phyloP scores from a whole-genome alignment of 2,113 vertebrate genomes.

The Anguilla rostrata region DNA sequence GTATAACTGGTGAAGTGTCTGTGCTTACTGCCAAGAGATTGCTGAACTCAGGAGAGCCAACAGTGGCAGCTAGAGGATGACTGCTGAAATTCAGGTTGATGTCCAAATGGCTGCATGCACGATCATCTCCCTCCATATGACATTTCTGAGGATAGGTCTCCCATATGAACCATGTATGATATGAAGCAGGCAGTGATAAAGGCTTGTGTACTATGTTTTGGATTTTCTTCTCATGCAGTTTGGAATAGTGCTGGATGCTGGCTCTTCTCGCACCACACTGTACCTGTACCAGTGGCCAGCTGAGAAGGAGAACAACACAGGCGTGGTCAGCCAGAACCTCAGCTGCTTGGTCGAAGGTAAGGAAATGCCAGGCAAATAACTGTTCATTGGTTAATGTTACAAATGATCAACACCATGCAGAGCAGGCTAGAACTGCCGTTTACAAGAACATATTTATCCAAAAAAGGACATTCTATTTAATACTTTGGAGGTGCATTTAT shows the following conservation, averaged over 20 bases:
- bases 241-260: constrained; percentile 90
- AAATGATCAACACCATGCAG: neutral
- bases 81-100: no score
- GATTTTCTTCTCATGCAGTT: constrained; percentile 66
- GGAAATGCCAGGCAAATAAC: constrained; percentile 1
- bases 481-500: no score
- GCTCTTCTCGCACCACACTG: constrained; percentile 89
- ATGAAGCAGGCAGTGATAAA: neutral
- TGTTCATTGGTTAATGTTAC: neutral
- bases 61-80: no score
- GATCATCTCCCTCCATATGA: no score
- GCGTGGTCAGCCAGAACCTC: constrained; percentile 79
- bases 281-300: constrained; percentile 94
- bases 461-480: no score
- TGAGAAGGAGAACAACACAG: constrained; percentile 90
- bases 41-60: no score
- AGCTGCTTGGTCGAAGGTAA: constrained; percentile 82
- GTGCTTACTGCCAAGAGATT: no score
- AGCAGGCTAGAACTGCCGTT: neutral
- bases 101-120: no score
- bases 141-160: no score
- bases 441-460: no score
- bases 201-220: neutral
- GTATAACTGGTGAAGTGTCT: no score
- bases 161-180: neutral